Evolutionary conservation across 2,888 invertebrate genomes (phyloP).

Genomic region (Gisinianus flammeolus): DNA sequence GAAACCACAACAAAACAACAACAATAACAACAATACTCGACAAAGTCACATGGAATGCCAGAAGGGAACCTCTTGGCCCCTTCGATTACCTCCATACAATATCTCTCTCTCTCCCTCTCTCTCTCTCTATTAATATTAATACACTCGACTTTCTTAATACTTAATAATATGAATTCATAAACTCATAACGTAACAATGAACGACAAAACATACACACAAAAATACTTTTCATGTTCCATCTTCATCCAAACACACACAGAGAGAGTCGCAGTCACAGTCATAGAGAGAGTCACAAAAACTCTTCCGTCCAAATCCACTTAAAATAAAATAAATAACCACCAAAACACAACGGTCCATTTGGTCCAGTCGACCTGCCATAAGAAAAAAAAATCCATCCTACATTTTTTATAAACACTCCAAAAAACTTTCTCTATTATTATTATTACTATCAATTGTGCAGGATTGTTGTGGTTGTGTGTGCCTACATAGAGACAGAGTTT

Average conservation of each 20-base stretch:
- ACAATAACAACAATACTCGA: background rate
- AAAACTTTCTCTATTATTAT: no score
- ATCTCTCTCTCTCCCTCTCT: background rate
- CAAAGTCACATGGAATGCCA: background rate
- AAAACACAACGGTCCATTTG: background rate
- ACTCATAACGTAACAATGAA: background rate
- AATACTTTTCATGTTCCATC: background rate
- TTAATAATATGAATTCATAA: background rate
- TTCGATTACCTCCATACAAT: background rate
- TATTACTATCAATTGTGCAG: no score
- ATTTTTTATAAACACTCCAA: constrained; percentile 1
- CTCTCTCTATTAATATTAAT: background rate
- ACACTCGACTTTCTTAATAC: background rate
- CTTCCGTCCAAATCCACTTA: constrained; percentile 1
- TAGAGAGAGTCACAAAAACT: background rate
- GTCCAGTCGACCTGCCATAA: background rate
- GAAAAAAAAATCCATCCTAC: background rate
- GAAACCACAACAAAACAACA: background rate
- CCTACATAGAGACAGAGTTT: no score
- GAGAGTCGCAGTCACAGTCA: background rate
- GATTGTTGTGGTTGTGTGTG: background rate
- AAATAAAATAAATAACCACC: constrained; percentile 10
- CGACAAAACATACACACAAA: background rate
- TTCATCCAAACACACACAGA: background rate
- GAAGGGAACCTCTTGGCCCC: background rate